phyloP scores from a whole-genome alignment of 2,888 invertebrate genomes.

The Eupithecia inturbata region DNA sequence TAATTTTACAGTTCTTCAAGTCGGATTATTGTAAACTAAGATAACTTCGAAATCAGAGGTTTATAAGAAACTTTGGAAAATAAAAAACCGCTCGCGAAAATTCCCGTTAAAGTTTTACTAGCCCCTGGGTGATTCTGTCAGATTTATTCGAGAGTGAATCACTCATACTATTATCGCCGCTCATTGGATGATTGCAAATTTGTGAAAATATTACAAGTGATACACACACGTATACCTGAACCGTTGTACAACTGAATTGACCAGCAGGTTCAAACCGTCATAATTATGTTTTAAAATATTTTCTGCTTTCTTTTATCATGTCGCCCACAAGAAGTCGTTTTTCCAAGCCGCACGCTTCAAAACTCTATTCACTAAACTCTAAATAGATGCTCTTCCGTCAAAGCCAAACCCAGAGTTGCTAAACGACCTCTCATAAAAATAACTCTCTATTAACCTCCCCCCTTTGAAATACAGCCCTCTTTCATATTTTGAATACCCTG shows the following conservation, averaged over 20 bases:
- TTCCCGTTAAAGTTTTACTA: too few relatives aligned
- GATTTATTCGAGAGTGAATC: too few relatives aligned
- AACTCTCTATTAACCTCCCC: conserved; percentile 35
- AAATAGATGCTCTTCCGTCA: conserved; percentile 17
- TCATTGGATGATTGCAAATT: too few relatives aligned
- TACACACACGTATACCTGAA: too few relatives aligned
- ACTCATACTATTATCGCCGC: too few relatives aligned
- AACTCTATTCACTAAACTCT: background rate
- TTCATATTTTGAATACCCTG: conserved; percentile 81
- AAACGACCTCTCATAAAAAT: conserved; percentile 37
- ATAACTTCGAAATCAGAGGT: background rate
- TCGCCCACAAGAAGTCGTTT: background rate
- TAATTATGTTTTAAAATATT: background rate
- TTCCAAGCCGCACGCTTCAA: background rate
- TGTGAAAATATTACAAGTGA: too few relatives aligned
- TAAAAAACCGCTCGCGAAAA: background rate
- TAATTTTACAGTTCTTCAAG: background rate
- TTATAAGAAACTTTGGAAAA: background rate
- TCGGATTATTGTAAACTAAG: background rate
- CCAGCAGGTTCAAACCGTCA: too few relatives aligned
- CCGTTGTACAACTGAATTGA: too few relatives aligned
- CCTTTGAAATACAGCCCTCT: conserved; percentile 50
- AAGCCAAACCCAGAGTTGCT: conserved; percentile 15
- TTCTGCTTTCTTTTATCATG: background rate
- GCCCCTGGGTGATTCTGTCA: too few relatives aligned